phyloP scores from a whole-genome alignment of 2,113 vertebrate species.

The Gopherus evgoodei region DNA sequence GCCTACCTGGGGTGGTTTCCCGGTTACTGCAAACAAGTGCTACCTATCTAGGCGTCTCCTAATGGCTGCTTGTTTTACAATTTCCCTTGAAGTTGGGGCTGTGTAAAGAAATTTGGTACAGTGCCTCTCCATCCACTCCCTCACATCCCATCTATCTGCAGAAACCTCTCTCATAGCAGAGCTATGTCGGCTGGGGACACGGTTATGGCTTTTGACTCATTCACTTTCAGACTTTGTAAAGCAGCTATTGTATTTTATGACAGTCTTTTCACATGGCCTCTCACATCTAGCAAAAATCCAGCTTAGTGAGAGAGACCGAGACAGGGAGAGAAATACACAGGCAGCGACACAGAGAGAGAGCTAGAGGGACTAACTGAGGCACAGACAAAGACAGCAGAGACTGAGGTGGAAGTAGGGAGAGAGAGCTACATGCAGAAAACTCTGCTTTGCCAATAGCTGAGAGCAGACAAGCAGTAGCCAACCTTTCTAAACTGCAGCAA shows the following conservation, averaged over 20 bases:
- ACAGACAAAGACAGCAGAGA: neutral
- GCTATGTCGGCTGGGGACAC: neutral
- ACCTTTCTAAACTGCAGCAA: neutral
- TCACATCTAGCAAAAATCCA: conserved; percentile 31
- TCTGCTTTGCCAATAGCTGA: neutral
- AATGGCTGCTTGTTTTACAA: neutral
- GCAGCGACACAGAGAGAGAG: neutral
- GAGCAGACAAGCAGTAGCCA: neutral
- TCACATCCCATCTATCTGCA: neutral
- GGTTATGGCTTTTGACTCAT: conserved; percentile 34
- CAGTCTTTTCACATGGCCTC: conserved; percentile 24
- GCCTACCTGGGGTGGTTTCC: neutral
- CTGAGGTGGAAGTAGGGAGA: neutral
- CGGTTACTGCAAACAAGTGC: neutral
- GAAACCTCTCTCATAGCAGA: neutral
- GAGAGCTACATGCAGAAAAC: neutral
- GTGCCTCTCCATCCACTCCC: neutral
- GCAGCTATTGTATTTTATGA: conserved; percentile 30
- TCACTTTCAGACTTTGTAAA: conserved; percentile 5
- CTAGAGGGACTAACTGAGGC: neutral
- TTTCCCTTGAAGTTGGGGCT: neutral
- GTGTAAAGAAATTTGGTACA: conserved; percentile 20
- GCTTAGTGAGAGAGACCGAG: neutral
- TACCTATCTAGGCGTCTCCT: neutral
- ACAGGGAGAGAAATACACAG: neutral